phyloP scores from a whole-genome alignment of 1,140 invertebrate genomes.

The Heliothis subflexa region DNA sequence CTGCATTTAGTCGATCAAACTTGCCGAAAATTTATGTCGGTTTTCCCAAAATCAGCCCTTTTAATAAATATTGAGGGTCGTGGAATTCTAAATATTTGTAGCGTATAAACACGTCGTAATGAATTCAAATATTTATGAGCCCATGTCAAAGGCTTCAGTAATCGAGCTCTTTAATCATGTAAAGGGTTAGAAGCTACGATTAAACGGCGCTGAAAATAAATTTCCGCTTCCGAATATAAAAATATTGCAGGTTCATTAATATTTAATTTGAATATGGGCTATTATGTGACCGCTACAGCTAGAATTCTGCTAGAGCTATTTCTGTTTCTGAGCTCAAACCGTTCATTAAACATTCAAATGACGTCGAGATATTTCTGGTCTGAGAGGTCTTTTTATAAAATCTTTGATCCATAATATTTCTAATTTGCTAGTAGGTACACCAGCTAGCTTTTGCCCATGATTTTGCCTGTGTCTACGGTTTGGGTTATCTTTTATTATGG shows the following conservation, averaged over 20 bases:
- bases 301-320: too few species aligned
- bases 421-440: too few species aligned
- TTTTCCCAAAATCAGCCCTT: not conserved
- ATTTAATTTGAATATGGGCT: not conserved
- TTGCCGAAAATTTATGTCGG: too few species aligned
- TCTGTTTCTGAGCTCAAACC: constrained; percentile 33
- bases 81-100: too few species aligned
- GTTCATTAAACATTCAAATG: constrained; percentile 48
- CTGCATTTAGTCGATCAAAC: too few species aligned
- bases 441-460: too few species aligned
- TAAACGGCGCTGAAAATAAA: constrained; percentile 27
- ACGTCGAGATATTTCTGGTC: constrained; percentile 5
- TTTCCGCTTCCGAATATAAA: constrained; percentile 6
- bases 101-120: too few species aligned
- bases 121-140: constrained; percentile 19
- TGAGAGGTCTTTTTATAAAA: not conserved
- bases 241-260: constrained; percentile 32
- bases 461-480: too few species aligned
- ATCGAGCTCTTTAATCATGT: constrained; percentile 24
- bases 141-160: not conserved
- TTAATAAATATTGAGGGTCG: constrained; percentile 35
- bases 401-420: not conserved
- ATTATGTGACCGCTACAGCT: not conserved
- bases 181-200: not conserved
- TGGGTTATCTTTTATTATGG: too few species aligned